Percentiles rank a stretch among this genome's conserved stretches.
These are phyloP conservation scores for Eriocheir sinensis DNA, from an alignment of 1,140 invertebrate species.

Conservation along the genomic window DNA sequence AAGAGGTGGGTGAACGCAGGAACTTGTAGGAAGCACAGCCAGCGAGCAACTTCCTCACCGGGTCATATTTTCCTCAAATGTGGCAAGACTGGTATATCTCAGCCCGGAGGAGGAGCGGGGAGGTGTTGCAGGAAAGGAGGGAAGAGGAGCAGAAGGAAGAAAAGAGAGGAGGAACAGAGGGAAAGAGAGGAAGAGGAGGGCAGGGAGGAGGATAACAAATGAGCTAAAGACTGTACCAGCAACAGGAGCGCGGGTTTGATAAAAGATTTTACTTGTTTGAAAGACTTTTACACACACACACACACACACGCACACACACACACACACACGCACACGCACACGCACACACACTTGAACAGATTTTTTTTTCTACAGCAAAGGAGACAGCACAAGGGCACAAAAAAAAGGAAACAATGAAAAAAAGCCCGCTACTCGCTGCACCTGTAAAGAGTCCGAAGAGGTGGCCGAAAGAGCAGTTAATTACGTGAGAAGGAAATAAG, in stretches of 20 bases:
- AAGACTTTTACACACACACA: constrained; percentile 38
- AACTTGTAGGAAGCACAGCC: not conserved
- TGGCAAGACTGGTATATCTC: constrained; percentile 5
- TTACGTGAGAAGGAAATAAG: too few species aligned
- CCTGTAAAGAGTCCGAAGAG: too few species aligned
- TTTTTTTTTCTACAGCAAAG: too few species aligned
- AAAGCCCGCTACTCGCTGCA: too few species aligned
- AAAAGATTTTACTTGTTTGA: not conserved
- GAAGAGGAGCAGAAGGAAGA: not conserved
- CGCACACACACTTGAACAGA: not conserved
- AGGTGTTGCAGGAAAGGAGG: not conserved
- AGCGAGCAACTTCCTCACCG: not conserved
- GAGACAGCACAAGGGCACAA: too few species aligned
- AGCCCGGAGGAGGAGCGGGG: not conserved
- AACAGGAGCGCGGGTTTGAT: not conserved
- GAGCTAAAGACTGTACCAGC: not conserved
- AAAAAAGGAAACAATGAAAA: too few species aligned
- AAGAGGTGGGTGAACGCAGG: not conserved
- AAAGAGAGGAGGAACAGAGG: not conserved
- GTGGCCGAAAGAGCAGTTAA: too few species aligned
- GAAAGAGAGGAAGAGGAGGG: constrained; percentile 29
- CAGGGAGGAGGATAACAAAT: not conserved
- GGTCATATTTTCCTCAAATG: not conserved
- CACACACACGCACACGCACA: constrained; percentile 14
- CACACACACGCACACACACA: constrained; percentile 45